These are phyloP conservation scores for Podiceps cristatus DNA, from an alignment of 2,113 vertebrate species.

Conservation along the genomic window DNA sequence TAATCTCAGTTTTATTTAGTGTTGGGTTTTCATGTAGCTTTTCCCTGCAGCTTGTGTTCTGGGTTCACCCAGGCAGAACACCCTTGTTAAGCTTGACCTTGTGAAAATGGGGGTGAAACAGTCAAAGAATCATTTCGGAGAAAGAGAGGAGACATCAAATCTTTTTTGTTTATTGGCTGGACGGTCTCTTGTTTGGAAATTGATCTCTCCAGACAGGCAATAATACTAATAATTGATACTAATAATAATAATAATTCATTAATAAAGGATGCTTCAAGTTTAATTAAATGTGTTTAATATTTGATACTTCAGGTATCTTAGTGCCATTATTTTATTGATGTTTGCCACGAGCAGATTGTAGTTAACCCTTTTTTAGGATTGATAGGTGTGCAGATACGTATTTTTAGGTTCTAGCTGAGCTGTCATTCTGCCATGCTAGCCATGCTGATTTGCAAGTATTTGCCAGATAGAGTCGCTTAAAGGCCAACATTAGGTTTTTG, in stretches of 20 bases:
- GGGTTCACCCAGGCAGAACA: background rate
- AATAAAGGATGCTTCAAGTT: background rate
- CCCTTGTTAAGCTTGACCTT: background rate
- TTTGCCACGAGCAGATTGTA: background rate
- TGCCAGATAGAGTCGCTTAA: rapidly evolving
- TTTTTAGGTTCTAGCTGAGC: background rate
- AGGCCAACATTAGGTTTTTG: background rate
- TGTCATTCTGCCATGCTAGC: background rate
- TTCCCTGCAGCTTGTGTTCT: background rate
- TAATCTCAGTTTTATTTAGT: background rate
- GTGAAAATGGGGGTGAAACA: background rate
- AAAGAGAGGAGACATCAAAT: background rate
- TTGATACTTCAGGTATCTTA: background rate
- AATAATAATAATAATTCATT: background rate
- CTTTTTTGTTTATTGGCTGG: background rate
- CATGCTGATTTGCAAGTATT: background rate
- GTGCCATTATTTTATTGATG: background rate
- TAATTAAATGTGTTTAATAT: background rate
- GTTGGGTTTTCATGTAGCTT: background rate
- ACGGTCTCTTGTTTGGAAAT: background rate
- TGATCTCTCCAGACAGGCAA: background rate
- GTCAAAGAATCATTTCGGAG: background rate
- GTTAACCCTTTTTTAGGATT: background rate
- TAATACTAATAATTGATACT: background rate
- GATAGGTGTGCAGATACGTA: background rate